These are phyloP conservation scores for Chloroceryle inda DNA, from an alignment of 2,797 vertebrate species.

Conservation along the genomic window DNA sequence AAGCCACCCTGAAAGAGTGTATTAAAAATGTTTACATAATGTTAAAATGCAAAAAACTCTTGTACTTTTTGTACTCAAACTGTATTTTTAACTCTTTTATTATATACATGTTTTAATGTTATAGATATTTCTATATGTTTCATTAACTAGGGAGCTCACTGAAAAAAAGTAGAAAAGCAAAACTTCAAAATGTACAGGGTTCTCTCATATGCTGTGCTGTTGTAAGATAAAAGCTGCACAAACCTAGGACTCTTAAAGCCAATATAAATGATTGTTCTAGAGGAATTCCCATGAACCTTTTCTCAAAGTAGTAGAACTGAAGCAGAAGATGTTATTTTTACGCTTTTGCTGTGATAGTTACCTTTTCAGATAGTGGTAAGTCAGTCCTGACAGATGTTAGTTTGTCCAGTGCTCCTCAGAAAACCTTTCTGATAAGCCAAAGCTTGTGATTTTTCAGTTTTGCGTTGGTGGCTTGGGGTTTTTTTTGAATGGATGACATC, in stretches of 20 bases:
- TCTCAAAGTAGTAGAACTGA: neutral
- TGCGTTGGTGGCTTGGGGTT: fast-evolving
- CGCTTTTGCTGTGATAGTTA: neutral
- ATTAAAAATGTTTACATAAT: neutral
- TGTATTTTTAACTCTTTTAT: neutral
- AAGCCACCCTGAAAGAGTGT: neutral
- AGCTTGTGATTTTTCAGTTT: neutral
- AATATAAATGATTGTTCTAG: neutral
- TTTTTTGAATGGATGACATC: neutral
- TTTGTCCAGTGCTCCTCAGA: neutral
- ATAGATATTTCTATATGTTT: neutral
- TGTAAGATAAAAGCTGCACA: neutral
- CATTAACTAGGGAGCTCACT: neutral
- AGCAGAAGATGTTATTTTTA: neutral
- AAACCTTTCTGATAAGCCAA: neutral
- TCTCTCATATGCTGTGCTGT: neutral
- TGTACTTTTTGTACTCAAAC: neutral
- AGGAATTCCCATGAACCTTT: neutral
- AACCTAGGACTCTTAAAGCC: neutral
- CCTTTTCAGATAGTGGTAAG: neutral
- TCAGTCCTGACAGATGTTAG: neutral
- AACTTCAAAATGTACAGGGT: neutral
- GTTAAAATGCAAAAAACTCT: neutral
- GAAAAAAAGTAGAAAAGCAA: neutral
- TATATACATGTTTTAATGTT: neutral